Conservation (phyloP, 2,113 vertebrate genomes). For the Gymnogyps californianus region DNA sequence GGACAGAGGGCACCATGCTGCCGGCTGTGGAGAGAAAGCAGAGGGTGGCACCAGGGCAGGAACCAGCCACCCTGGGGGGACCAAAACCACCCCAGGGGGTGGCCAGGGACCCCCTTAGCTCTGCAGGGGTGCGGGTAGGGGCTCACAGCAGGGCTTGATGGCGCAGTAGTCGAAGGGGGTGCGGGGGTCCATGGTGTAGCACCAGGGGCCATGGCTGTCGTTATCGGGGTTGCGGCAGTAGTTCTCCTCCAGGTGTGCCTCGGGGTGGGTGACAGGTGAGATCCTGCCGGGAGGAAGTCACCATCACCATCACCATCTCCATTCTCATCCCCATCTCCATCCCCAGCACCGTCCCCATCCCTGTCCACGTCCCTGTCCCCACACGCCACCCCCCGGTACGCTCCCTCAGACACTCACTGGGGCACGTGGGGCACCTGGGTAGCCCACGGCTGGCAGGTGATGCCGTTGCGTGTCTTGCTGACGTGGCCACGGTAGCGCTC, state of each 20-base stretch:
- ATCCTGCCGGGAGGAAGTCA: slow-evolving; percentile 68
- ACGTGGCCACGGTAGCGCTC: slow-evolving; percentile 82
- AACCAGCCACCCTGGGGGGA: background rate
- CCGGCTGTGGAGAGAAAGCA: slow-evolving; percentile 37
- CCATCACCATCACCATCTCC: background rate
- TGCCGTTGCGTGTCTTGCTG: slow-evolving; percentile 90
- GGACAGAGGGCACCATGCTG: slow-evolving; percentile 21
- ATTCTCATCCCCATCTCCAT: too few relatives aligned
- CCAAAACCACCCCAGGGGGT: background rate
- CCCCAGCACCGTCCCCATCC: accelerated
- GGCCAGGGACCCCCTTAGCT: background rate
- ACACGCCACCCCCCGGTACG: accelerated
- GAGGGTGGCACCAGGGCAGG: background rate
- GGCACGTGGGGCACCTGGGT: slow-evolving; percentile 80
- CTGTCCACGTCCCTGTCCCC: background rate
- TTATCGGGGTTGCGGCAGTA: slow-evolving; percentile 92
- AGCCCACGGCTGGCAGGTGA: slow-evolving; percentile 92
- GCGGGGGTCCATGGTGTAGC: slow-evolving; percentile 89
- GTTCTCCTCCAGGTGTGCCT: slow-evolving; percentile 85
- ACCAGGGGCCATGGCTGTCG: slow-evolving; percentile 93
- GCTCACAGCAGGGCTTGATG: slow-evolving; percentile 81
- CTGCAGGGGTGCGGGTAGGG: background rate
- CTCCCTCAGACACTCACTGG: slow-evolving; percentile 68
- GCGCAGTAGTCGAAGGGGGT: slow-evolving; percentile 96
- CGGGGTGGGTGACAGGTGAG: slow-evolving; percentile 76